These are phyloP conservation scores for Morpho helenor DNA, from an alignment of 2,888 invertebrate genomes.

Conservation along the genomic window DNA sequence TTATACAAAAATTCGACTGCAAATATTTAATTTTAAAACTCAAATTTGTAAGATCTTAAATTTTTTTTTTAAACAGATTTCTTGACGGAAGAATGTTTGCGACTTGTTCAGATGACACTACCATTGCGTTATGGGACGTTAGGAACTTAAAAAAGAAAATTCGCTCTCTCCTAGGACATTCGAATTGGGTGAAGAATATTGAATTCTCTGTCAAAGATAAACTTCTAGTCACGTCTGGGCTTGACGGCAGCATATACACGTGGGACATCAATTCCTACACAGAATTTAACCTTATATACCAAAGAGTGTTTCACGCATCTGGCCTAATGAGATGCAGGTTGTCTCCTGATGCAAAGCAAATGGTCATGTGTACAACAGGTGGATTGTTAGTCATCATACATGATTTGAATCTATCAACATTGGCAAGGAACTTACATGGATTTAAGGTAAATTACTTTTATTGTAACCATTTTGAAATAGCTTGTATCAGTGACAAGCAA, in stretches of 20 bases:
- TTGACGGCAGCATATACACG: conserved; percentile 95
- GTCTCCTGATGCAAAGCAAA: conserved; percentile 90
- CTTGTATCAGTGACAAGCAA: too few relatives aligned
- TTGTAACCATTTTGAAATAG: background rate
- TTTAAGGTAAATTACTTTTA: conserved; percentile 82
- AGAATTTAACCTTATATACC: conserved; percentile 87
- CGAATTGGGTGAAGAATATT: conserved; percentile 98
- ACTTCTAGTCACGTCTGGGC: conserved; percentile 92
- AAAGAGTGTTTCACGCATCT: conserved; percentile 92
- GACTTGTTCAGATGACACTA: conserved; percentile 96
- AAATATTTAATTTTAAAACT: too few relatives aligned
- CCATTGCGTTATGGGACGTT: conserved; percentile 96
- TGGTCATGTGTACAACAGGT: conserved; percentile 94
- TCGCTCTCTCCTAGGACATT: conserved; percentile 89
- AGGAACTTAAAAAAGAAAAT: conserved; percentile 88
- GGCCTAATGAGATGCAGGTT: conserved; percentile 92
- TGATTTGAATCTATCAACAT: conserved; percentile 88
- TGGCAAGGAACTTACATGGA: conserved; percentile 89
- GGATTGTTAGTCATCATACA: conserved; percentile 95
- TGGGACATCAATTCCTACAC: conserved; percentile 96
- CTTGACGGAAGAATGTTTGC: conserved; percentile 92
- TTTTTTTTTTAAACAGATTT: conserved; percentile 80
- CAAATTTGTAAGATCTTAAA: too few relatives aligned
- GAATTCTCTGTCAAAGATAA: conserved; percentile 93
- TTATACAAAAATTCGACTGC: too few relatives aligned